phyloP scores from a whole-genome alignment of 2,113 vertebrate species.

The Oncorhynchus nerka region DNA sequence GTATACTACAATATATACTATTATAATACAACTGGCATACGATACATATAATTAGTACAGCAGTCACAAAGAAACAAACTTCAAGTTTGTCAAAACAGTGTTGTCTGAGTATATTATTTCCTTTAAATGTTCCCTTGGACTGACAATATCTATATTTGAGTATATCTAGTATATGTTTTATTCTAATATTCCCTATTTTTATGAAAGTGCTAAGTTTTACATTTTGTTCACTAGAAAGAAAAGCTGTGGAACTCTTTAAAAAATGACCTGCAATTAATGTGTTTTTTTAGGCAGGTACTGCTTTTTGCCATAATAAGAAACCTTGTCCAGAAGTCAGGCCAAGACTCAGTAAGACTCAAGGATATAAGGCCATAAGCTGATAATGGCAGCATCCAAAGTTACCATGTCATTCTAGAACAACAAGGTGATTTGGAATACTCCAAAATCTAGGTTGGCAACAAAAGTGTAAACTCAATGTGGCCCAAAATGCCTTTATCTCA shows the following conservation, averaged over 20 bases:
- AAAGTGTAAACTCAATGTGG: neutral
- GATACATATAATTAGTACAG: slow-evolving; percentile 84
- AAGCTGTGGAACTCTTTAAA: slow-evolving; percentile 35
- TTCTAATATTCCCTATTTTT: slow-evolving; percentile 70
- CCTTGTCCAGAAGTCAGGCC: slow-evolving; percentile 1
- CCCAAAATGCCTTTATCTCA: no score
- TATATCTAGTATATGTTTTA: slow-evolving; percentile 69
- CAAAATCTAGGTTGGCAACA: slow-evolving; percentile 13
- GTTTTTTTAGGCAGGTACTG: neutral
- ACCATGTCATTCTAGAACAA: slow-evolving; percentile 8
- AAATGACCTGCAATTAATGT: neutral
- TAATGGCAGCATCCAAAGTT: neutral
- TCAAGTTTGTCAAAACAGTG: slow-evolving; percentile 80
- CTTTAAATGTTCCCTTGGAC: slow-evolving; percentile 14
- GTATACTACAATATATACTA: slow-evolving; percentile 91
- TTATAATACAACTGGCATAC: slow-evolving; percentile 87
- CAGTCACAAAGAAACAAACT: slow-evolving; percentile 80
- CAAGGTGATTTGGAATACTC: neutral
- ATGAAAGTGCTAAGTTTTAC: slow-evolving; percentile 67
- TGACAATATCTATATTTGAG: slow-evolving; percentile 33
- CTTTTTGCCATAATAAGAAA: slow-evolving; percentile 10
- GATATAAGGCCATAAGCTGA: slow-evolving; percentile 21
- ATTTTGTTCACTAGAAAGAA: slow-evolving; percentile 48
- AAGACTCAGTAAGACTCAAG: slow-evolving; percentile 17
- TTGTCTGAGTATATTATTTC: slow-evolving; percentile 52